Conservation (phyloP, 1,140 invertebrate genomes). For the Heliconius congener region DNA sequence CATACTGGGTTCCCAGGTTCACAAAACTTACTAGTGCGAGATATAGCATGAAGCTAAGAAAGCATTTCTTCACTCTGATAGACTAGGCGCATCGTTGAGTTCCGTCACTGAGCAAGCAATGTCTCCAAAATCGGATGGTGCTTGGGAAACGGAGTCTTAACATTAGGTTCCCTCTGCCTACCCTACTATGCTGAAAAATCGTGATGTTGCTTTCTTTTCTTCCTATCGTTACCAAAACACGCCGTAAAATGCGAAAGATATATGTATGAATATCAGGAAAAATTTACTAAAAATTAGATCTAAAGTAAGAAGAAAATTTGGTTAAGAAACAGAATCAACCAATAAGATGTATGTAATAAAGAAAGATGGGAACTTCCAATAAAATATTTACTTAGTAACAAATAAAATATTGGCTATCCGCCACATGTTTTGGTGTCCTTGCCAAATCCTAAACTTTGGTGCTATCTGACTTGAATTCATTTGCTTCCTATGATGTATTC, state of each 20-base stretch:
- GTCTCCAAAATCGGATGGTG: too few species aligned
- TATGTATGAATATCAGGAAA: not conserved
- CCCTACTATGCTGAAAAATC: not conserved
- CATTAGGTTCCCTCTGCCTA: too few species aligned
- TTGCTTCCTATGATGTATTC: conserved; percentile 16
- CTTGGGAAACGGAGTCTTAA: too few species aligned
- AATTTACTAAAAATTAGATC: not conserved
- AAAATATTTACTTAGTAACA: conserved; percentile 4
- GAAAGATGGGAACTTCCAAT: not conserved
- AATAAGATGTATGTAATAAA: not conserved
- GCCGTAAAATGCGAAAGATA: too few species aligned
- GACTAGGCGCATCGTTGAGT: too few species aligned
- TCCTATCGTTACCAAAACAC: too few species aligned
- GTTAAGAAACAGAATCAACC: not conserved
- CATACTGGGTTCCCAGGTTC: too few species aligned
- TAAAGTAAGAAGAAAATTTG: not conserved
- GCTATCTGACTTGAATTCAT: conserved; percentile 26
- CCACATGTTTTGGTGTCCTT: conserved; percentile 22
- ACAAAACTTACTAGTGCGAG: too few species aligned
- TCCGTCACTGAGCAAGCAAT: too few species aligned
- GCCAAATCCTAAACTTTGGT: conserved; percentile 19
- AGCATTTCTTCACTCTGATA: too few species aligned
- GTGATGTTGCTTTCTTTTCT: not conserved
- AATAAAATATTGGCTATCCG: conserved; percentile 21
- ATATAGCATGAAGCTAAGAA: too few species aligned